A percentile compares a stretch with the other conserved stretches of the same genome.
Conservation (phyloP, 2,113 vertebrate genomes). For the Anhinga rufa region DNA sequence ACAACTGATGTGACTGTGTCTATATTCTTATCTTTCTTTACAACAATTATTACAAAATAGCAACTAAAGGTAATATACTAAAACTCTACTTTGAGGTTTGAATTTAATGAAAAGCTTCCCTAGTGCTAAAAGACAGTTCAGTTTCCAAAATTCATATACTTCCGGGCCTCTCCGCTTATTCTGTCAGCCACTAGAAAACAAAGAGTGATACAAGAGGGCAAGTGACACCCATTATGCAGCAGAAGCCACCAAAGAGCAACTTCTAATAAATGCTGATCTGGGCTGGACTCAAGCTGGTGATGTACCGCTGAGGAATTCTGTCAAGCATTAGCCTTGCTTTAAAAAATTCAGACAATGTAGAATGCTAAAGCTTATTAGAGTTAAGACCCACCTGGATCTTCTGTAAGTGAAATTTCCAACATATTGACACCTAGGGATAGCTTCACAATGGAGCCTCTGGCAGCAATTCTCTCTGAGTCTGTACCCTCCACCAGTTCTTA, state of each 20-base stretch:
- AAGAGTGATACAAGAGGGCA: not conserved
- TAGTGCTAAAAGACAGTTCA: not conserved
- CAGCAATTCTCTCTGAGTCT: not conserved
- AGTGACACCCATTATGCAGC: not conserved
- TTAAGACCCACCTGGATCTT: not conserved
- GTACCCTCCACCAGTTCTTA: not conserved
- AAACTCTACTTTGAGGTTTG: not conserved
- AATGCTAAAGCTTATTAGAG: not conserved
- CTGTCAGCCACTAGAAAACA: not conserved
- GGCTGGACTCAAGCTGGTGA: not conserved
- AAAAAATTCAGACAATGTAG: not conserved
- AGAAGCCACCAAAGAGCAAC: not conserved
- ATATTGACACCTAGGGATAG: not conserved
- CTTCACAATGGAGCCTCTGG: not conserved
- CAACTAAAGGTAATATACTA: not conserved
- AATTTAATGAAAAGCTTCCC: not conserved
- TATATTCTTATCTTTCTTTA: not conserved
- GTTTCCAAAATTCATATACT: not conserved
- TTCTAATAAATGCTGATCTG: not conserved
- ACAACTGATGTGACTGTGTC: not conserved
- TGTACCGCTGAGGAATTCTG: not conserved
- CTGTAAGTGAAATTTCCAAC: not conserved
- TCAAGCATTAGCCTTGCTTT: not conserved
- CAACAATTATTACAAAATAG: not conserved
- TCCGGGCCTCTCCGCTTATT: not conserved